A percentile compares a stretch with the other conserved stretches of the same genome.
phyloP scores from a whole-genome alignment of 2,888 invertebrate species.

The Lysandra coridon region DNA sequence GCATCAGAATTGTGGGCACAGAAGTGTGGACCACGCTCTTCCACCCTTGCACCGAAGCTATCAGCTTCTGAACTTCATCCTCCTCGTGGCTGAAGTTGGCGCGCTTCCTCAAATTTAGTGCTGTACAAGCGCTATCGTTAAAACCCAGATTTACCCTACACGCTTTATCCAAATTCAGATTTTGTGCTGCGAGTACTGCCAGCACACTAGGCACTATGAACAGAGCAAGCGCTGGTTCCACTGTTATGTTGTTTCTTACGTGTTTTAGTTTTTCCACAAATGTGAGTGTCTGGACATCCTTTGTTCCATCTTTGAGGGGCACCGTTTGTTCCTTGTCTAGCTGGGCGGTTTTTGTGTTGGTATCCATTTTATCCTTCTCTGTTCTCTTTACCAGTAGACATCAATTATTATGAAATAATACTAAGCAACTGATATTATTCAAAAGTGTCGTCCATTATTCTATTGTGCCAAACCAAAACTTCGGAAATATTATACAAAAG shows the following conservation, averaged over 20 bases:
- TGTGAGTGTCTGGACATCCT: constrained; percentile 56
- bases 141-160: constrained; percentile 89
- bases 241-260: constrained; percentile 80
- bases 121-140: constrained; percentile 85
- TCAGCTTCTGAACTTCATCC: constrained; percentile 81
- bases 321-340: neutral
- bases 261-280: constrained; percentile 70
- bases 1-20: constrained; percentile 75
- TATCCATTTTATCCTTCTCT: neutral
- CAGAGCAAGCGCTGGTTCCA: constrained; percentile 83
- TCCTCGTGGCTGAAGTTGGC: constrained; percentile 84
- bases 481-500: neutral
- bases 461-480: neutral
- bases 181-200: constrained; percentile 89
- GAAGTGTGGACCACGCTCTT: constrained; percentile 78
- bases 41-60: constrained; percentile 78
- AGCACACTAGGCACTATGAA: constrained; percentile 84
- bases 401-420: neutral
- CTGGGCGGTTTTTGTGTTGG: neutral
- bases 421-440: neutral
- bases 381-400: neutral
- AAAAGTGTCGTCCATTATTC: neutral
- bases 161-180: constrained; percentile 91
- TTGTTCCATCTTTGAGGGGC: constrained; percentile 45
- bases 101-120: constrained; percentile 84